Evolutionary conservation across 92 coral and sea anemone genomes (phyloP).

Genomic region (Isaurus tuberculatus): DNA sequence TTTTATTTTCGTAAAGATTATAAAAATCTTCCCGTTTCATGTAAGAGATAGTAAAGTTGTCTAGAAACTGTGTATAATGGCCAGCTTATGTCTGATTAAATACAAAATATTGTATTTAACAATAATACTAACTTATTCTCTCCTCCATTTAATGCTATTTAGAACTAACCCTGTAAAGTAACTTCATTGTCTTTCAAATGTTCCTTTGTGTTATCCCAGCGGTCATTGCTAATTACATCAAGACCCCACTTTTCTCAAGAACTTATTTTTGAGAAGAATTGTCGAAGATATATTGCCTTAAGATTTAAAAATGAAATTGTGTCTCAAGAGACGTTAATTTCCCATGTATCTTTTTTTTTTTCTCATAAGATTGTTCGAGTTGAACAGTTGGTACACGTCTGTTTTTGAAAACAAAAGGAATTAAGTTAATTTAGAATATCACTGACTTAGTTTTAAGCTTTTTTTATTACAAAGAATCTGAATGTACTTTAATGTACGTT

Average conservation of each 20-base stretch:
- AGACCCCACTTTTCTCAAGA: background rate
- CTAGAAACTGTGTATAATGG: background rate
- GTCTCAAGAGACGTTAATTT: background rate
- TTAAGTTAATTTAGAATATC: background rate
- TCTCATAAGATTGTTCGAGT: background rate
- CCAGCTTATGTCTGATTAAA: background rate
- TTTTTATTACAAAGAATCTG: background rate
- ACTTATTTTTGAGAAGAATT: background rate
- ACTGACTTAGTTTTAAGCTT: background rate
- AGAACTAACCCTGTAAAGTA: too few relatives aligned
- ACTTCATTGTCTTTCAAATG: constrained; percentile 20
- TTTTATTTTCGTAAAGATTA: background rate
- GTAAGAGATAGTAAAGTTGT: background rate
- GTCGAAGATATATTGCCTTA: background rate
- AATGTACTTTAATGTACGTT: too few relatives aligned
- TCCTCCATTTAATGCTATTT: background rate
- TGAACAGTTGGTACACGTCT: background rate
- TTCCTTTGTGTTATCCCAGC: constrained; percentile 4
- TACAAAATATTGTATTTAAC: background rate
- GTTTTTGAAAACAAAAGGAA: background rate
- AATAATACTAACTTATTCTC: background rate
- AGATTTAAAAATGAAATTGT: background rate
- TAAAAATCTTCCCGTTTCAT: too few relatives aligned
- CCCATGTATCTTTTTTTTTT: background rate
- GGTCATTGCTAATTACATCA: background rate